A percentile compares a stretch with the other conserved stretches of the same genome.
phyloP scores from a whole-genome alignment of 2,113 vertebrate genomes.

The Mixornis gularis region DNA sequence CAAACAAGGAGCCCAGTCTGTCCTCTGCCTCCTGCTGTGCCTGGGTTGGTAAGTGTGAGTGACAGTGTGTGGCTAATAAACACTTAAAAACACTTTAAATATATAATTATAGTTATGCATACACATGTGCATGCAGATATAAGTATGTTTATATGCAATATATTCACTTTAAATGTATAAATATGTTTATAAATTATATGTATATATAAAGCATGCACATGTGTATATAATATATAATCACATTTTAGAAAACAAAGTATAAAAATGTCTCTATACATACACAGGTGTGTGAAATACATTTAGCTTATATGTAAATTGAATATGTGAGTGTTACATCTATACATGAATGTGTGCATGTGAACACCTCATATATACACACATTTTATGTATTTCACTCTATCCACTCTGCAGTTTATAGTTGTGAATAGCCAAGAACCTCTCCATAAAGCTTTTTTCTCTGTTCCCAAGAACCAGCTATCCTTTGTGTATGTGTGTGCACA shows the following conservation, averaged over 20 bases:
- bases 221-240: background rate
- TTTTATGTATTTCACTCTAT: fast-evolving
- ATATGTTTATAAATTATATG: too few species aligned
- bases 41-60: background rate
- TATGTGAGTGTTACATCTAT: background rate
- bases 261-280: background rate
- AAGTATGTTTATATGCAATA: background rate
- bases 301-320: background rate
- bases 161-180: background rate
- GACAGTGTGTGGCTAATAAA: background rate
- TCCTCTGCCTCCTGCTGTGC: background rate
- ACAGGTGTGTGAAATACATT: background rate
- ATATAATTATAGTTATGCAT: background rate
- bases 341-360: background rate
- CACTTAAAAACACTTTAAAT: background rate
- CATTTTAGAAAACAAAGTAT: background rate
- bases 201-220: background rate
- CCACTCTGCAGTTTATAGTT: fast-evolving
- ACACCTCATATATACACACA: background rate
- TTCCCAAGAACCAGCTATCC: fast-evolving
- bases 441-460: background rate
- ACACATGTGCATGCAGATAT: background rate
- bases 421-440: background rate
- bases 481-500: background rate
- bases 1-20: too few species aligned